phyloP scores from a whole-genome alignment of 2,113 vertebrate genomes.

The Osmerus mordax region DNA sequence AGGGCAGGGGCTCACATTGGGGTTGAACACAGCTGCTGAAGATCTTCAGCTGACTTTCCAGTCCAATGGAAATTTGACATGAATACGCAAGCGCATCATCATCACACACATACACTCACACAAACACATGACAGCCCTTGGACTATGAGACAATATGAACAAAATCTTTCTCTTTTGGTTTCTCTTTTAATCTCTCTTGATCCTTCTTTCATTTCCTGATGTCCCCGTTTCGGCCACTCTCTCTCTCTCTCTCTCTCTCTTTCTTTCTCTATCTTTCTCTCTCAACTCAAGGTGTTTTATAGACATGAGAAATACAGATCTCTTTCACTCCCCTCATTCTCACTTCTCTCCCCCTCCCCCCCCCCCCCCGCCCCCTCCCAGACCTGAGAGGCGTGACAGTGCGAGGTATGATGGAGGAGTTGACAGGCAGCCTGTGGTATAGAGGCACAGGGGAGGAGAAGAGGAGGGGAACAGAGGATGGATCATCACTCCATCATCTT shows the following conservation, averaged over 20 bases:
- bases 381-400: too few relatives aligned
- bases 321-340: background rate
- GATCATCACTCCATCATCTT: too few relatives aligned
- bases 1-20: background rate
- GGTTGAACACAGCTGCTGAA: background rate
- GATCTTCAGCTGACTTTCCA: background rate
- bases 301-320: background rate
- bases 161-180: constrained; percentile 61
- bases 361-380: too few relatives aligned
- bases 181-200: constrained; percentile 52
- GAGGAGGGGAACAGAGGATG: background rate
- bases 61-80: background rate
- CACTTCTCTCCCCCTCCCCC: too few relatives aligned
- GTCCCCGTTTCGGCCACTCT: constrained; percentile 13
- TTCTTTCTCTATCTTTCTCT: too few relatives aligned
- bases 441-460: background rate
- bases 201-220: constrained; percentile 8
- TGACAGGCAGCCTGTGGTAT: constrained; percentile 9
- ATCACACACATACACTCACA: constrained; percentile 12
- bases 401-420: too few relatives aligned
- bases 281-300: background rate
- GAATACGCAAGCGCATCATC: background rate
- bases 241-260: too few relatives aligned
- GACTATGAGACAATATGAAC: constrained; percentile 58
- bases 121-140: constrained; percentile 42